These are phyloP conservation scores for Macaca mulatta DNA, from an alignment of 2,113 vertebrate species.

Conservation along the genomic window DNA sequence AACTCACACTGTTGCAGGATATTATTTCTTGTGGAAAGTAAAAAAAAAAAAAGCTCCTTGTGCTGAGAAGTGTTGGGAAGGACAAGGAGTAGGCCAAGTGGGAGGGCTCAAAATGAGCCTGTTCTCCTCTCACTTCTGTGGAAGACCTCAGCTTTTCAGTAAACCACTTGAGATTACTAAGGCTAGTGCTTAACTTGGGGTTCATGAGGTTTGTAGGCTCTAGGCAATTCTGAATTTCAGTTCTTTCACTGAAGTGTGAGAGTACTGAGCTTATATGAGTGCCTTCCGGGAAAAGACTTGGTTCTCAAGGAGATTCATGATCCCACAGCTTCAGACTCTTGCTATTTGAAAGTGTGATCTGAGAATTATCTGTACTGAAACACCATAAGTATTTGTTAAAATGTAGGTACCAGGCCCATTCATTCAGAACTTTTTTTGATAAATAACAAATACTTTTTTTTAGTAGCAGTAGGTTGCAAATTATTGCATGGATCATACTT, in stretches of 20 bases:
- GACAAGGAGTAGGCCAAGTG: background rate
- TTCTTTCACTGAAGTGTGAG: background rate
- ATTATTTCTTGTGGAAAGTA: background rate
- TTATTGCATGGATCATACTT: background rate
- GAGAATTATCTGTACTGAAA: background rate
- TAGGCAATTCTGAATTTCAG: background rate
- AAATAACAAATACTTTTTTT: background rate
- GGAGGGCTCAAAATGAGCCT: background rate
- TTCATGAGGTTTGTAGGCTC: background rate
- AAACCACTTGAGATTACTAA: background rate
- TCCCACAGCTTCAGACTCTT: background rate
- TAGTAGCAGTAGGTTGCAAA: background rate
- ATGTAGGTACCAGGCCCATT: background rate
- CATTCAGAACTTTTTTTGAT: background rate
- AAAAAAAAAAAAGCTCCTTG: background rate
- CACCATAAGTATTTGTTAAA: background rate
- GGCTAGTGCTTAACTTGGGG: background rate
- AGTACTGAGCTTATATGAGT: background rate
- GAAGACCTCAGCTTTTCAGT: conserved; percentile 24
- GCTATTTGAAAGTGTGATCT: background rate
- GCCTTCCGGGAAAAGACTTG: background rate
- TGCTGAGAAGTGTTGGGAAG: background rate
- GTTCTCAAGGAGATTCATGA: background rate
- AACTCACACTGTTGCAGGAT: background rate
- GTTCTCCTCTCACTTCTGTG: background rate